Base-by-base conservation (phyloP, 1,140 invertebrate species). In the Caerostris extrusa region DNA sequence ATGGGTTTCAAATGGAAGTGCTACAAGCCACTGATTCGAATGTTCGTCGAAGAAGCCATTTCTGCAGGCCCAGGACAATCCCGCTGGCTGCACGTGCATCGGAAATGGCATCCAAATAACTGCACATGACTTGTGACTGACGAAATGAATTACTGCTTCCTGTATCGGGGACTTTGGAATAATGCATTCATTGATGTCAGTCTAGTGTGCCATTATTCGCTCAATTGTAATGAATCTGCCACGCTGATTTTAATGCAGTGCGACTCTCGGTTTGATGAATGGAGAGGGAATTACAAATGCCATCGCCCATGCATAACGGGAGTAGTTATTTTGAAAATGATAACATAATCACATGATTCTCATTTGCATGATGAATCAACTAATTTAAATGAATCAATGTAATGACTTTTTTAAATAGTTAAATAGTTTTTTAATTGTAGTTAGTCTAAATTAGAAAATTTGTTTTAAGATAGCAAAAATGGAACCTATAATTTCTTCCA, bases 101-200 rank as follows among this genome's bases (percentile, higher is more conserved):
- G 71, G 71, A 77, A 77, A 12, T 34, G 10, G 34, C 34, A 77
- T 77, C n/a, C 53, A 77, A 77, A 77, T 77, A 77, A 77, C 71
- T 77, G 71, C 71, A 7, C 53, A 77, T 77, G 71, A 77, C 71
- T 53, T 77, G 34, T 53, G 71, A 77, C 34, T 53, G 10, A 34
- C 71, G 71, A 77, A 77, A 77, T 77, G 34, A 77, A 77, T 77
- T 77, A 53, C 50, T 34, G 71, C 71, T 77, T 14, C 34, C 34
- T 12, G 71, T 10, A 77, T 53, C 53, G 71, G 50, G 71, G 53
- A 77, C 53, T 77, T 77, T 34, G 34, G 12, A 53, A 77, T 77
- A 77, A 77, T 77, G 71, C 50, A 77, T 77, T 77, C 71, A 77
- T 77, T 77, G 71, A 77, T 77, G 71, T 77, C 71, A 77, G 34